Evolutionary conservation across 2,113 vertebrate genomes (phyloP).

Genomic region (Rattus rattus): DNA sequence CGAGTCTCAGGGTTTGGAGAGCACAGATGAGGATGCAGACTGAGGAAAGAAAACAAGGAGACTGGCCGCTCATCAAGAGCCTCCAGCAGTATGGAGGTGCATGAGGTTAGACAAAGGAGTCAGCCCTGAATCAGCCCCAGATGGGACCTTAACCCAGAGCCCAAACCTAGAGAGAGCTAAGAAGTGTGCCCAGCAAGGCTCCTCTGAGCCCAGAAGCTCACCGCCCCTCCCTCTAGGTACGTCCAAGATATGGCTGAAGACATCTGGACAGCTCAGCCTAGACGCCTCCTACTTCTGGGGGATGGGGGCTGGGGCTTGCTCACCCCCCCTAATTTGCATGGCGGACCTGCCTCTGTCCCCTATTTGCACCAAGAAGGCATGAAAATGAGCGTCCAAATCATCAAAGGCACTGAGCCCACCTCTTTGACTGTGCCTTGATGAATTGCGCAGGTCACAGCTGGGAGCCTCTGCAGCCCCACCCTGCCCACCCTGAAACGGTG

Average conservation of each 20-base stretch:
- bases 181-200: not conserved
- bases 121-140: not conserved
- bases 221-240: not conserved
- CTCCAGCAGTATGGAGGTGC: rapidly evolving
- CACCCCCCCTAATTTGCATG: not conserved
- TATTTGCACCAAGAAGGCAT: not conserved
- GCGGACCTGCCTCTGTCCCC: not conserved
- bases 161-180: not conserved
- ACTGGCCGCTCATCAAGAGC: not conserved
- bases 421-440: not conserved
- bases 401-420: not conserved
- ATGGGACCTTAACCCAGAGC: not conserved
- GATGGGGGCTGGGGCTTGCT: not conserved
- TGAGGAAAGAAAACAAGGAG: not conserved
- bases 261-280: not conserved
- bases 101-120: not conserved
- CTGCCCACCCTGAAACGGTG: not conserved
- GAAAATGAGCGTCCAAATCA: not conserved
- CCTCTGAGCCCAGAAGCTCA: not conserved
- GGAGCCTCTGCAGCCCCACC: not conserved
- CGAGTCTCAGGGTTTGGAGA: not conserved
- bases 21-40: not conserved
- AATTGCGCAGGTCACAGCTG: not conserved
- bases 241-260: not conserved
- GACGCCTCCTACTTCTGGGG: rapidly evolving